Conservation (phyloP, 2,888 invertebrate species). For the Rhagonycha fulva region DNA sequence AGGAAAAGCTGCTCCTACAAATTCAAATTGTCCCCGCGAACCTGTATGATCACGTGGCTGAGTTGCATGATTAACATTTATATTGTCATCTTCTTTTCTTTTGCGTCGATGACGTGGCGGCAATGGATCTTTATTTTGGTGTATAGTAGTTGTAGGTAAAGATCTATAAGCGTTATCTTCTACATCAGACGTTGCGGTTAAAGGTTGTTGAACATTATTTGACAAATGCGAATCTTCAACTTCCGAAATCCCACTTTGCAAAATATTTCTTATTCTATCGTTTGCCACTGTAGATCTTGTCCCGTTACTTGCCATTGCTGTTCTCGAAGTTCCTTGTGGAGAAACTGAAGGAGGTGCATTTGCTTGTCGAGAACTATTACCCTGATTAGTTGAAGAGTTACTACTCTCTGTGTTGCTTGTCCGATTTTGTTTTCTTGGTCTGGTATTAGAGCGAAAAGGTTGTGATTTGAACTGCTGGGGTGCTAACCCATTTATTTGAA, state of each 20-base stretch:
- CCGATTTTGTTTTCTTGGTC: conserved; percentile 50
- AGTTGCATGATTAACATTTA: conserved; percentile 20
- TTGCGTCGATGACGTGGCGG: conserved; percentile 55
- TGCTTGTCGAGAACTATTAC: conserved; percentile 14
- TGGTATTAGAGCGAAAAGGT: conserved; percentile 56
- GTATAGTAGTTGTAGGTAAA: conserved; percentile 17
- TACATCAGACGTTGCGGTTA: conserved; percentile 14
- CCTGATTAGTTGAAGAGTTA: conserved; percentile 33
- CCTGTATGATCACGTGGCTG: conserved; percentile 44
- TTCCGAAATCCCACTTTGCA: conserved; percentile 34
- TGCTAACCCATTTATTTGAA: conserved; percentile 73
- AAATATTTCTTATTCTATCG: conserved; percentile 32
- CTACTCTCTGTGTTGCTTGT: conserved; percentile 25
- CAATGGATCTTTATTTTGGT: conserved; percentile 50
- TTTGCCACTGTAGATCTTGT: conserved; percentile 29
- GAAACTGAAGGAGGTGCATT: conserved; percentile 21
- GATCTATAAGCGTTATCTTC: conserved; percentile 28
- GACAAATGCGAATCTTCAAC: conserved; percentile 39
- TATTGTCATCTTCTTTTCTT: conserved; percentile 51
- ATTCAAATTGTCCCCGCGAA: conserved; percentile 69
- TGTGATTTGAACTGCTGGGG: conserved; percentile 64
- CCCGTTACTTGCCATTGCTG: conserved; percentile 2
- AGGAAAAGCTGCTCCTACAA: conserved; percentile 79
- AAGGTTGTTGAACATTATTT: conserved; percentile 31
- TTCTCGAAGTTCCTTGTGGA: conserved; percentile 18